Evolutionary conservation across 92 coral and sea anemone species (phyloP), one percentile per base, ranked within the genome.

Genomic region (Porites rus): DNA sequence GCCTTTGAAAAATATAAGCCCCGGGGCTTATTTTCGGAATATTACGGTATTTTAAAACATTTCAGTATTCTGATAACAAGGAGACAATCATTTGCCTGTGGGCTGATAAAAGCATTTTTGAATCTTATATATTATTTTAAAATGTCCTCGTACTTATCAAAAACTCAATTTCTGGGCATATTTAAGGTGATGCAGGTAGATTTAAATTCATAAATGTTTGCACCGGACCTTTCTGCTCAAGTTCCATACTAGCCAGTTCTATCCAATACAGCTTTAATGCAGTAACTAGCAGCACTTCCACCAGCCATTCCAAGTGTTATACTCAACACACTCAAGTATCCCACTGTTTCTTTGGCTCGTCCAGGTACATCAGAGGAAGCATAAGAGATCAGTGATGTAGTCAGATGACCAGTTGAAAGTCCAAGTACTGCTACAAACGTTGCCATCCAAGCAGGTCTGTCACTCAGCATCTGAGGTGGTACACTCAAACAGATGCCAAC

Each of bases 401-500:
- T 93, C 82, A 94, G 78, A 80, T 94, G 98, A n/a, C 98, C 98
- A 3, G 98, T 90, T 28, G 98, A 94, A 43, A 94, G 95, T 56
- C 98, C 98, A 24, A 94, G 92, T 64, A 94, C 62, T 25, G 96
- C 94, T 10, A 93, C 98, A 86, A 94, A 94, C 10, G 93, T 94
- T 58, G 98, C 98, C 98, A 94, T 94, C 98, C 96, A 94, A 3
- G 98, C 96, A 54, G 98, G 98, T 31, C 91, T 89, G 58, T 77
- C 87, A 71, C 98, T 94, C 61, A 94, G 74, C 90, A 90, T 78
- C 4, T 92, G 93, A 7, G 98, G 98, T 18, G 98, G 98, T 43
- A 94, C 98, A 94, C 98, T 94, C 75, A 94, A 76, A 50, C 93
- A 94, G 64, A 94, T 93, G 63, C 98, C 98, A 56, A 87, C 80